These are phyloP conservation scores for Galbula dea DNA, from an alignment of 2,113 vertebrate genomes.

Conservation along the genomic window DNA sequence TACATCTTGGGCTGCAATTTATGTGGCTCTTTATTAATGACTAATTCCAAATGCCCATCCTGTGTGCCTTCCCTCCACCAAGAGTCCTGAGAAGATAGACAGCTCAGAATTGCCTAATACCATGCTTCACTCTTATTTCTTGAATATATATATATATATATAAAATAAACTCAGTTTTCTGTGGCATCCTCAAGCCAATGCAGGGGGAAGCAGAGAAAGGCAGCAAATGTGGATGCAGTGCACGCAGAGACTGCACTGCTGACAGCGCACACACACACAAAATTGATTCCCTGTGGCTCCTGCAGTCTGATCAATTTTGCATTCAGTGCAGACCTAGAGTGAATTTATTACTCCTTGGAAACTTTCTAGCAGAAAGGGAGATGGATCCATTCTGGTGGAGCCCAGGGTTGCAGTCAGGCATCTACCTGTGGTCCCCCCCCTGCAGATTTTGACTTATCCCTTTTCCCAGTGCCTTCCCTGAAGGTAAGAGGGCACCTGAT, in stretches of 20 bases:
- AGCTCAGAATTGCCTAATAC: neutral
- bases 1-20: neutral
- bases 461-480: neutral
- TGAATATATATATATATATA: too few species aligned
- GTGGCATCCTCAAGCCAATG: neutral
- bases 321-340: neutral
- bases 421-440: neutral
- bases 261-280: neutral
- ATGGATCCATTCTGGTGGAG: neutral
- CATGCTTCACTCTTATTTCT: neutral
- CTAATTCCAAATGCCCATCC: neutral
- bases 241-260: neutral
- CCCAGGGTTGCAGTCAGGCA: neutral
- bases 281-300: slow-evolving; percentile 33
- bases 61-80: neutral
- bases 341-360: slow-evolving; percentile 28
- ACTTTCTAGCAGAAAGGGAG: slow-evolving; percentile 16
- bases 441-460: neutral
- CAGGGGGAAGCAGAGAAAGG: neutral
- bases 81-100: neutral
- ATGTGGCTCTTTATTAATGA: neutral
- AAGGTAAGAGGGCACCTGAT: neutral
- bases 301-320: slow-evolving; percentile 43
- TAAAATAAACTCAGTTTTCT: too few species aligned
- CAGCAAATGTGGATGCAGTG: neutral